Evolutionary conservation across 1,140 invertebrate genomes (phyloP), one percentile per base, ranked within the genome.

Genomic region (Lepidurus couesii): DNA sequence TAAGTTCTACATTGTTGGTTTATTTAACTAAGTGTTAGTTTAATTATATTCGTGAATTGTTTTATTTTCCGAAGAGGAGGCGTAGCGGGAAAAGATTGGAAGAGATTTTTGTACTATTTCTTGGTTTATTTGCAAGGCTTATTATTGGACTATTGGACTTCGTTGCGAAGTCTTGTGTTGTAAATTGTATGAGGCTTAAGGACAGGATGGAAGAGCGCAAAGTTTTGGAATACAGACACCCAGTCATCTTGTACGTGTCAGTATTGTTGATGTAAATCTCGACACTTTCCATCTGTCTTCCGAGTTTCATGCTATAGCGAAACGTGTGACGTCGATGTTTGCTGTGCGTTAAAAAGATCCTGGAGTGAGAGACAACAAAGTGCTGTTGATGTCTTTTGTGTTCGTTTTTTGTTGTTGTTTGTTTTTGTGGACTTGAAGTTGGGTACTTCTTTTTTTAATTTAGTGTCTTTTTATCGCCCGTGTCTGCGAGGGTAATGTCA

Each of bases 171-270:
- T 65, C 53, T 11, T 21, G 53, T 65, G 13, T 65, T 65, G 53
- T 65, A 65, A 65, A 65, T 65, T 65, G 53, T 65, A 16, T 21
- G 53, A 65, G 53, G 1, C 53, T 65, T 10, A 65, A 65, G 21
- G 0, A 4, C 7, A 16, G n/a, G n/a, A 5, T 13, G 21, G 8
- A 65, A 65, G 53, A 65, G 21, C 53, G 9, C 16, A 21, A 65
- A n/a, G 53, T 65, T 65, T 65, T 65, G n/a, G 53, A 65, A 65
- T 65, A 65, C 53, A 65, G 53, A 65, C 53, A 65, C 53, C 16
- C 53, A 65, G 53, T 65, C 53, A 65, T 65, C 53, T 65, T 65
- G 53, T 65, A 65, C 53, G 53, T 16, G 53, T 65, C 53, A 65
- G 16, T 65, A n/a, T 65, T 9, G 53, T 65, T 65, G 53, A 65